Percentiles rank a stretch among this genome's conserved stretches.
phyloP scores from a whole-genome alignment of 2,888 invertebrate species.

The Rhingia campestris region DNA sequence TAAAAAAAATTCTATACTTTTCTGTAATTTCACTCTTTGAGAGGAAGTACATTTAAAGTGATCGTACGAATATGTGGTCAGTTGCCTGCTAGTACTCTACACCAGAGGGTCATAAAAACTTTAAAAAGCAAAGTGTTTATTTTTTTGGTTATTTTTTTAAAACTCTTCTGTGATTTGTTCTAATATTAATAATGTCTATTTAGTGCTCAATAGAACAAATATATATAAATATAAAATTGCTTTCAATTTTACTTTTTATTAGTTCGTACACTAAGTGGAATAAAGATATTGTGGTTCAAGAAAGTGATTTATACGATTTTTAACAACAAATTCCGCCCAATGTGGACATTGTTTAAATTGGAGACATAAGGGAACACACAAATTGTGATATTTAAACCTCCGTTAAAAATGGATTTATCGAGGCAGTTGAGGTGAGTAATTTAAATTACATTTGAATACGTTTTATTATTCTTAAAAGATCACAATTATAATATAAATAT shows the following conservation, averaged over 20 bases:
- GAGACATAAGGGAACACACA: constrained; percentile 12
- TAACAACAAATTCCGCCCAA: constrained; percentile 9
- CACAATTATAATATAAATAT: no score
- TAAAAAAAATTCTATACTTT: constrained; percentile 52
- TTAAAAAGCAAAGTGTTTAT: constrained; percentile 21
- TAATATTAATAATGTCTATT: not conserved
- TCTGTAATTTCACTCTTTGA: constrained; percentile 51
- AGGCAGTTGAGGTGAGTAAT: constrained; percentile 82
- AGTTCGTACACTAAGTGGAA: constrained; percentile 7
- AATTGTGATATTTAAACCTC: constrained; percentile 27
- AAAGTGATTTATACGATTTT: constrained; percentile 12
- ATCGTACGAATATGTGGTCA: constrained; percentile 78
- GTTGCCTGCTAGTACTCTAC: constrained; percentile 81
- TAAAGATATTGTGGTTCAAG: constrained; percentile 21
- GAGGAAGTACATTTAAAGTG: constrained; percentile 76
- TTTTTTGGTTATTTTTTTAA: not conserved
- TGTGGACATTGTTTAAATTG: constrained; percentile 29
- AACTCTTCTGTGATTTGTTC: constrained; percentile 6
- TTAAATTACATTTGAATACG: not conserved
- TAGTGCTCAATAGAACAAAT: constrained; percentile 5
- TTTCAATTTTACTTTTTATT: constrained; percentile 12
- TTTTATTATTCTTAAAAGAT: no score
- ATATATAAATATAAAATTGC: not conserved
- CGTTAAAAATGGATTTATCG: constrained; percentile 82
- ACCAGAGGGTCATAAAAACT: constrained; percentile 78